Evolutionary conservation across 2,113 vertebrate genomes (phyloP).

Genomic region (Megaleporinus macrocephalus): DNA sequence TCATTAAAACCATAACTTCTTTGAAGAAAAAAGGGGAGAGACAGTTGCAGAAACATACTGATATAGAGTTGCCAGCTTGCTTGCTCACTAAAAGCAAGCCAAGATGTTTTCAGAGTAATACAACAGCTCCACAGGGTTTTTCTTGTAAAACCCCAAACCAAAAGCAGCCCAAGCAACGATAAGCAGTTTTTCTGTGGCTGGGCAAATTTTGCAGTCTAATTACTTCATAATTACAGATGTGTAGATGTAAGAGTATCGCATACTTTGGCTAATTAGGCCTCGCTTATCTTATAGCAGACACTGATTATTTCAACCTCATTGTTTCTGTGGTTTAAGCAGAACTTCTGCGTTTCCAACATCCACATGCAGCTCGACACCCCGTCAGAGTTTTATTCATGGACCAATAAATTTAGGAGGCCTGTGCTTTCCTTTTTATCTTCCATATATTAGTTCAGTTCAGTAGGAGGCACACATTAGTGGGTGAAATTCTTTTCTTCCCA

Average conservation of each 20-base stretch:
- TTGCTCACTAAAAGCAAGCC: neutral
- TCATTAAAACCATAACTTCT: neutral
- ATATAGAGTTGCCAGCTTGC: neutral
- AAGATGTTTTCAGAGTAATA: constrained; percentile 1
- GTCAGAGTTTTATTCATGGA: constrained; percentile 27
- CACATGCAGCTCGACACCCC: neutral
- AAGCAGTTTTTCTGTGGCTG: constrained; percentile 24
- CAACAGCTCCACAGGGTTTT: neutral
- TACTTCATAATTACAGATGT: constrained; percentile 39
- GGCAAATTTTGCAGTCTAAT: constrained; percentile 27
- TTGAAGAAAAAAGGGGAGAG: neutral
- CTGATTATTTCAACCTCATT: constrained; percentile 4
- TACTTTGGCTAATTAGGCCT: constrained; percentile 23
- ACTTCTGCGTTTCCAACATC: neutral
- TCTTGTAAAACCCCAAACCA: constrained; percentile 35
- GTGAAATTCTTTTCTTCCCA: constrained; percentile 35
- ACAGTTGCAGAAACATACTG: neutral
- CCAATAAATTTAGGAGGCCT: neutral
- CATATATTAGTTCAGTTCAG: constrained; percentile 5
- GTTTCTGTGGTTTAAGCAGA: constrained; percentile 16
- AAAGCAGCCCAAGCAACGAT: constrained; percentile 24
- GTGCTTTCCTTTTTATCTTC: constrained; percentile 33
- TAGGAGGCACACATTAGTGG: constrained; percentile 33
- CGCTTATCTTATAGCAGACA: neutral
- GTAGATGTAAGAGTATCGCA: constrained; percentile 15